phyloP scores from a whole-genome alignment of 2,113 vertebrate genomes.

The Nibea coibor region DNA sequence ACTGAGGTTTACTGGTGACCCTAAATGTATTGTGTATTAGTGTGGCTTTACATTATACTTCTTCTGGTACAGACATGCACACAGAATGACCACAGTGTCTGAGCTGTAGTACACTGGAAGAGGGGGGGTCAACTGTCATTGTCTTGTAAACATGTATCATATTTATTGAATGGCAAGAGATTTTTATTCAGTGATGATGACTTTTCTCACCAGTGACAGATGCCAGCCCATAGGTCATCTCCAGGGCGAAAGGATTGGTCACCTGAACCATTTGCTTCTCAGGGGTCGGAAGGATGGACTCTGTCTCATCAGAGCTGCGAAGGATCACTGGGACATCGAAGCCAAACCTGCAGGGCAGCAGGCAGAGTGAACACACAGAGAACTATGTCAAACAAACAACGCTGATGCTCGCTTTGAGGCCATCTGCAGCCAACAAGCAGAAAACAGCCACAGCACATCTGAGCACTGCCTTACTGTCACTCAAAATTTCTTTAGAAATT shows the following conservation, averaged over 20 bases:
- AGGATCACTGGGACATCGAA: constrained; percentile 94
- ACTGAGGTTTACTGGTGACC: no score
- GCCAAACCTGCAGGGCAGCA: constrained; percentile 86
- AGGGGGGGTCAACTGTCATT: neutral
- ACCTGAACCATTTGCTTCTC: constrained; percentile 95
- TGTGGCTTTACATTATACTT: no score
- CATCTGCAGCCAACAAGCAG: no score
- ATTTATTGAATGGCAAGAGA: neutral
- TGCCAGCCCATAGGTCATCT: constrained; percentile 81
- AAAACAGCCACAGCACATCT: no score
- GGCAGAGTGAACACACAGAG: neutral
- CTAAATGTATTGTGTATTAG: no score
- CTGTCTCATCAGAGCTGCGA: constrained; percentile 91
- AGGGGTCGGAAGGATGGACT: constrained; percentile 82
- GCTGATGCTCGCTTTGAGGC: no score
- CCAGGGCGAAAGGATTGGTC: constrained; percentile 93
- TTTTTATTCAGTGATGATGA: neutral
- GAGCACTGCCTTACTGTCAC: no score
- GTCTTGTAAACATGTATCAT: neutral
- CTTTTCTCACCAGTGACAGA: constrained; percentile 87
- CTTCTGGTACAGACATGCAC: no score
- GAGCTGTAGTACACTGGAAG: neutral
- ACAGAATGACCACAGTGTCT: no score
- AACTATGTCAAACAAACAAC: no score
- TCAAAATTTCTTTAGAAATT: no score